Base-by-base conservation (phyloP, 2,113 vertebrate genomes). In the Oxyruncus cristatus region DNA sequence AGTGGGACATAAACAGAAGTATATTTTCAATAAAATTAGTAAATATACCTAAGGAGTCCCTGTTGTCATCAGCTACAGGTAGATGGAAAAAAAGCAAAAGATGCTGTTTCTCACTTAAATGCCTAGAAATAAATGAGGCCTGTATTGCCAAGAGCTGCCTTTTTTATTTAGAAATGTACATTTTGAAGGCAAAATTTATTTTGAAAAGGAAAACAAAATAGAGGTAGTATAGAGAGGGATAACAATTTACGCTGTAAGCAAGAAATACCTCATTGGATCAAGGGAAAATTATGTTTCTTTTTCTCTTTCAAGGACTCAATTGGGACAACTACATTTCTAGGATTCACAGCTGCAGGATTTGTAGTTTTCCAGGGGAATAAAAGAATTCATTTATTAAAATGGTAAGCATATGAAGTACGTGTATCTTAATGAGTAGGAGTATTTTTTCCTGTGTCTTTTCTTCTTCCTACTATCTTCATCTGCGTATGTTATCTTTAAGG, bases 321-420 rank as follows among this genome's bases (percentile, higher is more conserved):
- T 5, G 99, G 99, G 52, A 98, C 97, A 47, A 99, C 99, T 68
- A 99, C 99, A 12, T 99, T 99, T 98, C 98, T 99, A 75, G 99
- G 99, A 85, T 99, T 99, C 97, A 99, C 99, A 72, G 99, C 99
- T 91, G 98, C 98, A 67, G 99, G 99, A 71, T 99, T 99, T 98
- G 99, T 99, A 86, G 99, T 99, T 92, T 99, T 99, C 97, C 99
- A 99, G 96, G 99, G 99, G 96, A 99, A 99, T 98, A 99, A 99
- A 97, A 98, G 99, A 96, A 99, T 99, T 97, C 99, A 99, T 87
- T 98, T 99, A 88, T 98, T 99, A 95, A 99, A 99, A 98, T 99
- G 99, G 99, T 99, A 98, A 98, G 97, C 70, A 50, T 17, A 52
- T 90, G 28, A 82, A 90, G 9, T 63, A 89, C 90, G 70, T 47